Evolutionary conservation across 2,797 vertebrate genomes (phyloP).

Genomic region (Tragopan temminckii): DNA sequence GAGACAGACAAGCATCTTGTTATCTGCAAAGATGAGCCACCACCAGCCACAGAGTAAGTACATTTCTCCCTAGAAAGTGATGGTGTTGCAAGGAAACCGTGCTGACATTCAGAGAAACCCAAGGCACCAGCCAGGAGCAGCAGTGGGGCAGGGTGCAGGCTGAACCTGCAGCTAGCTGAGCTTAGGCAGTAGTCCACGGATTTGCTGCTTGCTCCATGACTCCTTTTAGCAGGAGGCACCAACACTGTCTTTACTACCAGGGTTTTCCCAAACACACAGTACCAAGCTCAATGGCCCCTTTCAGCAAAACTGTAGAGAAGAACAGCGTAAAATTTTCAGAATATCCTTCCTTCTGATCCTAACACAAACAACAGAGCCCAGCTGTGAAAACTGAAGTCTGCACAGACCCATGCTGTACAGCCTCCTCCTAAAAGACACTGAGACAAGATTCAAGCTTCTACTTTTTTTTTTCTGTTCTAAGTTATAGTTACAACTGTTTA

Average conservation of each 20-base stretch:
- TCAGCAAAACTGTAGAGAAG: conserved; percentile 23
- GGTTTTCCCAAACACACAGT: neutral
- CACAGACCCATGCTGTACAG: neutral
- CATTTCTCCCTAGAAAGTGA: neutral
- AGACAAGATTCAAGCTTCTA: conserved; percentile 1
- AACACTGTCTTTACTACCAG: neutral
- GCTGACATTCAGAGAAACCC: neutral
- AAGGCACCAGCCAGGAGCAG: neutral
- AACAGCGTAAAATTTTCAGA: conserved; percentile 2
- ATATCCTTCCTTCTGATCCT: conserved; percentile 52
- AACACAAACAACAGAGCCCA: conserved; percentile 67
- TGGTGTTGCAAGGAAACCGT: neutral
- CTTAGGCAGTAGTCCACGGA: neutral
- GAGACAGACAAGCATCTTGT: neutral
- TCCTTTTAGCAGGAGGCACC: neutral
- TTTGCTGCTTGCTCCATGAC: neutral
- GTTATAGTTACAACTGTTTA: neutral
- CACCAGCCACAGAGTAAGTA: neutral
- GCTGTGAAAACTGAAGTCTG: conserved; percentile 70
- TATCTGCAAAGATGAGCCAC: neutral
- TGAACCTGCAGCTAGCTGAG: neutral
- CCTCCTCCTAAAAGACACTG: conserved; percentile 7
- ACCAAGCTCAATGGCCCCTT: conserved; percentile 22
- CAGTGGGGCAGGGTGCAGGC: neutral
- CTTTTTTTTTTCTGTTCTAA: neutral